These are phyloP conservation scores for Drosophila macrospina DNA, from an alignment of 2,888 invertebrate genomes.

Conservation along the genomic window DNA sequence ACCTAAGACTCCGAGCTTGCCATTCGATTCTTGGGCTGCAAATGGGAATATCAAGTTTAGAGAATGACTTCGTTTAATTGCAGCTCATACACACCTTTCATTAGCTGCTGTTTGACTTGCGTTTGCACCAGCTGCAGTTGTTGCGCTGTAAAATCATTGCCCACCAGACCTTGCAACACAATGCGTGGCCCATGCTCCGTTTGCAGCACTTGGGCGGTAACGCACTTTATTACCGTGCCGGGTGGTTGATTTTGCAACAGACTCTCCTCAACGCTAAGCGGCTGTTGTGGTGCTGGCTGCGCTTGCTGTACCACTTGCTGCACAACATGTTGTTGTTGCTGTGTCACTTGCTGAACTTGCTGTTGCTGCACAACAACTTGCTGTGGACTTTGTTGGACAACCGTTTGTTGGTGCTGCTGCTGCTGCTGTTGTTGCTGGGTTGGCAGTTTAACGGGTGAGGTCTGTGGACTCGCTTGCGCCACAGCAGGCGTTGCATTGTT, in stretches of 20 bases:
- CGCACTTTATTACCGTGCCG: slow-evolving; percentile 94
- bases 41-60: background rate
- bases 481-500: slow-evolving; percentile 78
- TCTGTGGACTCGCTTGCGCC: slow-evolving; percentile 72
- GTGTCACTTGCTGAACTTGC: slow-evolving; percentile 50
- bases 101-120: slow-evolving; percentile 94
- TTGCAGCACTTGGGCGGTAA: slow-evolving; percentile 94
- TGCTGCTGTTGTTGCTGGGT: slow-evolving; percentile 56
- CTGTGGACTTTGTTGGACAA: slow-evolving; percentile 43
- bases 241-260: slow-evolving; percentile 92
- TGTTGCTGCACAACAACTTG: slow-evolving; percentile 55
- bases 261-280: slow-evolving; percentile 88
- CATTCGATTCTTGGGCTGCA: slow-evolving; percentile 93
- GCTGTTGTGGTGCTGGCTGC: slow-evolving; percentile 58
- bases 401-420: slow-evolving; percentile 49
- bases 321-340: background rate
- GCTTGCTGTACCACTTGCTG: slow-evolving; percentile 36
- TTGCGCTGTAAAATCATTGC: slow-evolving; percentile 92
- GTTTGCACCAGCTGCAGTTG: slow-evolving; percentile 93
- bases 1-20: slow-evolving; percentile 93
- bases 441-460: slow-evolving; percentile 55
- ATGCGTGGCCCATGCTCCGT: slow-evolving; percentile 94
- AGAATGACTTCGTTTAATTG: background rate
- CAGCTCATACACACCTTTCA: slow-evolving; percentile 89
- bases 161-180: slow-evolving; percentile 93